phyloP scores from a whole-genome alignment of 2,888 invertebrate species.

The Xylophagus ater region DNA sequence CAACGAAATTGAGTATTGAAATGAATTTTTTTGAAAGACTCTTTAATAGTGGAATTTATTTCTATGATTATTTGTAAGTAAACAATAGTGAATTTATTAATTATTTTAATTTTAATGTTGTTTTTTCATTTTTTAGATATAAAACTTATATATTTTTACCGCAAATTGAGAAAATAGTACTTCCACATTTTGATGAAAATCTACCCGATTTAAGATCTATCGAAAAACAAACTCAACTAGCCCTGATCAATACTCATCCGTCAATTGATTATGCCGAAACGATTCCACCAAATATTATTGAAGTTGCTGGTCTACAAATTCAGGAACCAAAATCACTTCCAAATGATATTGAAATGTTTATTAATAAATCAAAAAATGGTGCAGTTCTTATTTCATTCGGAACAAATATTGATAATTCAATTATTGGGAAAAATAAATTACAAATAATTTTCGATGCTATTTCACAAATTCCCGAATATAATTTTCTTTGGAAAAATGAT shows the following conservation, averaged over 20 bases:
- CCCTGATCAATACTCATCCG: constrained; percentile 31
- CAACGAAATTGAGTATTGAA: too few relatives aligned
- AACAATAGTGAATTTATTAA: too few relatives aligned
- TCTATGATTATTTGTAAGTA: constrained; percentile 12
- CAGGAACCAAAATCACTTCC: constrained; percentile 23
- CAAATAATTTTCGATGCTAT: constrained; percentile 25
- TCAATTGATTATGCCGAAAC: constrained; percentile 28
- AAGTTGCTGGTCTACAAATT: constrained; percentile 34
- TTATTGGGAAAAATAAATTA: constrained; percentile 16
- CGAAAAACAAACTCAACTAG: constrained; percentile 21
- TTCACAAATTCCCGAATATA: constrained; percentile 24
- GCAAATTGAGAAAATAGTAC: constrained; percentile 19
- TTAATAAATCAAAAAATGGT: constrained; percentile 26
- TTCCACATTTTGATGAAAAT: constrained; percentile 16
- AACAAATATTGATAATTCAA: constrained; percentile 23
- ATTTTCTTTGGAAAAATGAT: constrained; percentile 35
- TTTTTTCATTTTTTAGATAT: constrained; percentile 15
- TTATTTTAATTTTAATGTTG: too few relatives aligned
- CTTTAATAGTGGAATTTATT: constrained; percentile 18
- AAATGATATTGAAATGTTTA: constrained; percentile 22
- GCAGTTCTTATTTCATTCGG: constrained; percentile 31
- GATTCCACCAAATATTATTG: constrained; percentile 31
- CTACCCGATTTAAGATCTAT: constrained; percentile 19
- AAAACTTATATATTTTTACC: constrained; percentile 18
- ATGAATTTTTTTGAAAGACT: constrained; percentile 25